phyloP scores from a whole-genome alignment of 2,113 vertebrate species.

The Caranx ignobilis region DNA sequence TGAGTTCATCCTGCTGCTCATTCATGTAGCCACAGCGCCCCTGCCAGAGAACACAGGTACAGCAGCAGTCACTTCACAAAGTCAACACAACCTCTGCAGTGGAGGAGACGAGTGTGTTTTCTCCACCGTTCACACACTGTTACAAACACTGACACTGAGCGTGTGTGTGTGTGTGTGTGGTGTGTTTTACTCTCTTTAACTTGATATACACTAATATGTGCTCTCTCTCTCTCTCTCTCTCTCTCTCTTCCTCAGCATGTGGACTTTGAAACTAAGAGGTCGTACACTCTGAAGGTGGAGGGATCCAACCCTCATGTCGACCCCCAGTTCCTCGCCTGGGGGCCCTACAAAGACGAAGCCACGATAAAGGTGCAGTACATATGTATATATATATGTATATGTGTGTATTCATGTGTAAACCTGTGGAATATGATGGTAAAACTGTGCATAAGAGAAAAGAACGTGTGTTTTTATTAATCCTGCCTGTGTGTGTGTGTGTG shows the following conservation, averaged over 20 bases:
- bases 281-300: conserved; percentile 94
- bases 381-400: not conserved
- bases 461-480: not conserved
- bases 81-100: conserved; percentile 23
- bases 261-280: conserved; percentile 94
- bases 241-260: conserved; percentile 81
- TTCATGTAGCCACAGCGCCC: conserved; percentile 80
- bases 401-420: not conserved
- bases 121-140: not conserved
- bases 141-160: not conserved
- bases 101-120: not conserved
- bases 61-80: not conserved
- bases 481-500: not conserved
- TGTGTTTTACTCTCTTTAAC: too few relatives aligned
- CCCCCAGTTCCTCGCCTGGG: conserved; percentile 92
- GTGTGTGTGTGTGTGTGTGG: not conserved
- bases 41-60: conserved; percentile 53
- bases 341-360: conserved; percentile 97
- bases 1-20: not conserved
- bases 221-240: not conserved
- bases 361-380: conserved; percentile 88
- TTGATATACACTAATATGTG: too few relatives aligned
- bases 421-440: too few relatives aligned
- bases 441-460: not conserved
- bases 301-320: conserved; percentile 94